These are phyloP conservation scores for Heliconius ethilla DNA, from an alignment of 2,888 invertebrate genomes.

Conservation along the genomic window DNA sequence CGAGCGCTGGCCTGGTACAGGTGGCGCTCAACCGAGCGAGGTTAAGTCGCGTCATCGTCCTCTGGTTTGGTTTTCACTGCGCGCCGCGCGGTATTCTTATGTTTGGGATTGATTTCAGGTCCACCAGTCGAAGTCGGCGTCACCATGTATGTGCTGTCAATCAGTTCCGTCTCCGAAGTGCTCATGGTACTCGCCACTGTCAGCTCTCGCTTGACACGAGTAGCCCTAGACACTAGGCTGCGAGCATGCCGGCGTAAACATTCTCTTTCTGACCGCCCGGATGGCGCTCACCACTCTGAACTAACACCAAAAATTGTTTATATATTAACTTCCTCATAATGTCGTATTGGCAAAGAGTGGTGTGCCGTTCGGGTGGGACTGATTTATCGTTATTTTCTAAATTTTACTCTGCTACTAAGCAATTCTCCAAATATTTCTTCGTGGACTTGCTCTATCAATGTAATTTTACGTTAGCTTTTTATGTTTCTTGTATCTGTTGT, in stretches of 20 bases:
- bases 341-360: constrained; percentile 50
- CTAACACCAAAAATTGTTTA: constrained; percentile 26
- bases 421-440: constrained; percentile 62
- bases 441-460: constrained; percentile 64
- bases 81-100: constrained; percentile 66
- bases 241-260: constrained; percentile 75
- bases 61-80: constrained; percentile 69
- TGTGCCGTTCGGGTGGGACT: constrained; percentile 63
- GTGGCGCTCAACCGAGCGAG: constrained; percentile 73
- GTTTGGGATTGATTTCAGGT: constrained; percentile 89
- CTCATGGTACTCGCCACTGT: constrained; percentile 94
- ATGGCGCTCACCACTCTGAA: constrained; percentile 47
- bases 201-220: constrained; percentile 85
- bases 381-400: constrained; percentile 58
- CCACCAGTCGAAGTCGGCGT: constrained; percentile 98
- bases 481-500: constrained; percentile 69
- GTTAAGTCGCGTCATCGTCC: constrained; percentile 87
- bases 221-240: constrained; percentile 81
- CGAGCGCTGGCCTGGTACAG: constrained; percentile 52
- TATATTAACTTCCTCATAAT: constrained; percentile 16
- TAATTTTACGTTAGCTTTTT: constrained; percentile 69
- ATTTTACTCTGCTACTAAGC: constrained; percentile 64
- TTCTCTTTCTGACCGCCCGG: constrained; percentile 54
- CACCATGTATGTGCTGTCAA: constrained; percentile 99
- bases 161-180: constrained; percentile 99